phyloP scores from a whole-genome alignment of 2,888 invertebrate genomes.

The Papilio elwesi region DNA sequence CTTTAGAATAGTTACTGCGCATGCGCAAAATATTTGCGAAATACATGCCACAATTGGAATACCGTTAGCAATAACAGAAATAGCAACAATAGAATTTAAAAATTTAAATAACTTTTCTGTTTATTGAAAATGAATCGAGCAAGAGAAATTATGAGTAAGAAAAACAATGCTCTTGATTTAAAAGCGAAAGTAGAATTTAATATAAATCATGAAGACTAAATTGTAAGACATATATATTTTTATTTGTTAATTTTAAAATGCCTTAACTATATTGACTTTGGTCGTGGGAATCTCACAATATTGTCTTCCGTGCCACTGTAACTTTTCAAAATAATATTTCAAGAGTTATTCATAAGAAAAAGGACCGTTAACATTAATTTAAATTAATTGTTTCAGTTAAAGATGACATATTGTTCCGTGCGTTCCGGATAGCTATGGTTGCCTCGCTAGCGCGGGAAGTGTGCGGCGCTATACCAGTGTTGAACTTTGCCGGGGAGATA shows the following conservation, averaged over 20 bases:
- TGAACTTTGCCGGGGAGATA: constrained; percentile 76
- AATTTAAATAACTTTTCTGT: background rate
- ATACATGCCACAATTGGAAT: background rate
- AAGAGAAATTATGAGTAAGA: background rate
- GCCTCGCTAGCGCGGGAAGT: constrained; percentile 66
- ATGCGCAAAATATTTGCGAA: constrained; percentile 1
- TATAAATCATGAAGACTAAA: too few species aligned
- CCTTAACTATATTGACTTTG: too few species aligned
- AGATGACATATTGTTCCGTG: constrained; percentile 66
- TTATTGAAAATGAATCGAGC: background rate
- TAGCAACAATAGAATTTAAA: background rate
- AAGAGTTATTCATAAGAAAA: too few species aligned
- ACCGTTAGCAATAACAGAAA: too few species aligned
- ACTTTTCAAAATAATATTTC: too few species aligned
- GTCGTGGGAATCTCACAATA: background rate
- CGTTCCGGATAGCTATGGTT: constrained; percentile 66
- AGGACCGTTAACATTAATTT: too few species aligned
- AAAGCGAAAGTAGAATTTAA: too few species aligned
- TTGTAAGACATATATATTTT: too few species aligned
- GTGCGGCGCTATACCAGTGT: constrained; percentile 71
- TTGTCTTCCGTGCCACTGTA: too few species aligned
- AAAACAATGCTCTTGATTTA: background rate
- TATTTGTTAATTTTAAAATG: too few species aligned
- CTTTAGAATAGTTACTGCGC: background rate
- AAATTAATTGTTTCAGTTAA: constrained; percentile 56